Conservation (phyloP, 2,797 vertebrate genomes). For the Poeciliopsis infans region DNA sequence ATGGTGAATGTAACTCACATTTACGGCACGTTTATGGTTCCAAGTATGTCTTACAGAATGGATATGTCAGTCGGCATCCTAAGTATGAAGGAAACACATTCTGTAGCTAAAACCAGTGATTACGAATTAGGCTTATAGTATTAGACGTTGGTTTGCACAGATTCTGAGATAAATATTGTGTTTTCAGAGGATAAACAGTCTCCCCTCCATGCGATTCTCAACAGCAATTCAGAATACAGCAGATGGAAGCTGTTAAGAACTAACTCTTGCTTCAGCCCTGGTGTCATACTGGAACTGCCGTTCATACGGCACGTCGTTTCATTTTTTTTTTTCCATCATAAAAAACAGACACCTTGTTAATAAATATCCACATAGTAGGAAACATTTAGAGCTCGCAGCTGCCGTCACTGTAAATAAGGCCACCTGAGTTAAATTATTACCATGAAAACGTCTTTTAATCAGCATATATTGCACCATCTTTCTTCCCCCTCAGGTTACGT, state of each 20-base stretch:
- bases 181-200: not conserved
- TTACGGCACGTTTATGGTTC: not conserved
- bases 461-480: slow-evolving; percentile 3
- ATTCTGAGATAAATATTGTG: slow-evolving; percentile 1
- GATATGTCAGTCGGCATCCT: not conserved
- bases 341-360: not conserved
- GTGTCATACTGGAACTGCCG: not conserved
- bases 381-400: not conserved
- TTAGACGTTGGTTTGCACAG: not conserved
- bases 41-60: not conserved
- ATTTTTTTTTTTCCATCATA: too few relatives aligned
- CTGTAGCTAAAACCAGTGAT: not conserved
- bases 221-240: not conserved
- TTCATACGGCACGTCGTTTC: too few relatives aligned
- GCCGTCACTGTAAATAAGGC: slow-evolving; percentile 1
- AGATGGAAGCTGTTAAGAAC: not conserved
- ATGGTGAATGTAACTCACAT: not conserved
- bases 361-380: not conserved
- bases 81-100: not conserved
- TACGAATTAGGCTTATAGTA: not conserved
- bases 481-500: slow-evolving; percentile 32
- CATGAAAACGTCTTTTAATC: not conserved
- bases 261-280: not conserved
- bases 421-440: slow-evolving; percentile 7
- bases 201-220: not conserved